Conservation (phyloP, 2,113 vertebrate genomes). For the Rhabdornis inornatus region DNA sequence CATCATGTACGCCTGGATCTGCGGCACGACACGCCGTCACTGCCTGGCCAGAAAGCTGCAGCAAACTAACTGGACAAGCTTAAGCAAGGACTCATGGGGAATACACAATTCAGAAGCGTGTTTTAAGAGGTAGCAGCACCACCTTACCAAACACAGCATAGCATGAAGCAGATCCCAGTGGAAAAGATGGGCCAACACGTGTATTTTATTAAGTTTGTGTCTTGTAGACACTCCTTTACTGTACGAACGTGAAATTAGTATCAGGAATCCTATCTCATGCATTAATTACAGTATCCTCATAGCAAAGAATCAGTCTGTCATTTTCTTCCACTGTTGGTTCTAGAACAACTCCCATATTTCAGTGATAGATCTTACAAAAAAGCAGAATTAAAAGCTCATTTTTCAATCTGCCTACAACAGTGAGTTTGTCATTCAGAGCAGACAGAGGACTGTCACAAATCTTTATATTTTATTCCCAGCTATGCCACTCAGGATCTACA, state of each 20-base stretch:
- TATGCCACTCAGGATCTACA: background rate
- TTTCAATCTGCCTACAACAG: background rate
- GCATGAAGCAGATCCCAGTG: background rate
- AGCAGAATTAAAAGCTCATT: background rate
- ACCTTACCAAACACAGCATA: background rate
- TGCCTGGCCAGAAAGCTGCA: background rate
- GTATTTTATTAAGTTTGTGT: background rate
- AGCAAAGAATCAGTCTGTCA: background rate
- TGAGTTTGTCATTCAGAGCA: background rate
- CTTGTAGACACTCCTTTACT: background rate
- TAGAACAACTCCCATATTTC: background rate
- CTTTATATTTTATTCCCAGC: background rate
- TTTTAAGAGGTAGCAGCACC: fast-evolving
- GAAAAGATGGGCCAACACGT: background rate
- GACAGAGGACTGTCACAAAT: background rate
- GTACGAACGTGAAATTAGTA: background rate
- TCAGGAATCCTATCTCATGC: background rate
- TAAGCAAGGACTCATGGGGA: background rate
- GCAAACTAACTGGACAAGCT: background rate
- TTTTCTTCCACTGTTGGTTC: background rate
- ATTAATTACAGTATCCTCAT: background rate
- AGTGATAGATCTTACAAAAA: background rate
- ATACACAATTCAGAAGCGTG: fast-evolving
- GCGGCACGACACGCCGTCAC: background rate
- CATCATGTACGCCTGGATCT: constrained; percentile 90